Conservation (phyloP, 1,140 invertebrate genomes). For the Drosophila ohnishii region DNA sequence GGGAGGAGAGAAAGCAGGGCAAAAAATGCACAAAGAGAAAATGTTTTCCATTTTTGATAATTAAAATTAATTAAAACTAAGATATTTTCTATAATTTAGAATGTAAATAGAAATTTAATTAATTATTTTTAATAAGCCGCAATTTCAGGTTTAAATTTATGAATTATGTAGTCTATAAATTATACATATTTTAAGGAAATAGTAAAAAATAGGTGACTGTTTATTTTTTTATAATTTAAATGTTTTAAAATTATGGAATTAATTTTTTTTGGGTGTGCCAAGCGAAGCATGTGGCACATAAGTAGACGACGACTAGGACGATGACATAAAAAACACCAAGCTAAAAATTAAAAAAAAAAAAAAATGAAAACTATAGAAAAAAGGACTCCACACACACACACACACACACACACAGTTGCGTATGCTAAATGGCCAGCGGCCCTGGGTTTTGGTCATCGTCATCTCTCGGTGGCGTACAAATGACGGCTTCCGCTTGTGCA, state of each 20-base stretch:
- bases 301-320: constrained; percentile 65
- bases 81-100: too few species aligned
- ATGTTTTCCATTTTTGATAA: background rate
- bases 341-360: background rate
- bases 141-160: background rate
- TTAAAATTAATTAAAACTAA: background rate
- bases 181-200: background rate
- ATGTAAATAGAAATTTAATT: background rate
- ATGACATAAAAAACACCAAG: constrained; percentile 63
- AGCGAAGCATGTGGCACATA: constrained; percentile 66
- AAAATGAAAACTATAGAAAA: constrained; percentile 11
- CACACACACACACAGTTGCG: constrained; percentile 35
- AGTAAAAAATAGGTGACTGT: too few species aligned
- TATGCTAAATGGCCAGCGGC: constrained; percentile 76
- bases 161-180: background rate
- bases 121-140: background rate
- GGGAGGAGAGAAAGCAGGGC: background rate
- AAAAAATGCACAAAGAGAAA: constrained; percentile 3
- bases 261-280: background rate
- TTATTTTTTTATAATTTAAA: too few species aligned
- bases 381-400: constrained; percentile 22
- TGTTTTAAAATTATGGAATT: background rate
- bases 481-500: constrained; percentile 81
- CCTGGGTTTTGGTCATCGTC: constrained; percentile 58
- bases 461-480: constrained; percentile 73